A percentile compares a stretch with the other conserved stretches of the same genome.
Evolutionary conservation across 2,888 invertebrate genomes (phyloP).

Genomic region (Stenoptilia bipunctidactyla): DNA sequence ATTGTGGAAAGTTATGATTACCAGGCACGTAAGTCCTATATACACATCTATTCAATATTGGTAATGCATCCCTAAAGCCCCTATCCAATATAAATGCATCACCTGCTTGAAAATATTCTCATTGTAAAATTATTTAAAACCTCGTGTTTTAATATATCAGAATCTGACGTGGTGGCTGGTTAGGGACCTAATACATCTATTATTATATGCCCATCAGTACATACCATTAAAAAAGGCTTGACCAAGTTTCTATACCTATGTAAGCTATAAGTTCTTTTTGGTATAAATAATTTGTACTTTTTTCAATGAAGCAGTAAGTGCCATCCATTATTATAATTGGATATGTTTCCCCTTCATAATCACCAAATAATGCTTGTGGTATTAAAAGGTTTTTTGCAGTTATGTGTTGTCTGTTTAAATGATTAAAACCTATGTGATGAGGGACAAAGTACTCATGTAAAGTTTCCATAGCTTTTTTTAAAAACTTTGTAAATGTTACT

Average conservation of each 20-base stretch:
- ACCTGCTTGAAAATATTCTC: background rate
- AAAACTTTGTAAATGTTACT: background rate
- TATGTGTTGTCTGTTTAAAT: slow-evolving; percentile 8
- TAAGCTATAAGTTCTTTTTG: slow-evolving; percentile 14
- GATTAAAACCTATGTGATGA: background rate
- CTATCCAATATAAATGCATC: slow-evolving; percentile 2
- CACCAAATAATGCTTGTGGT: slow-evolving; percentile 8
- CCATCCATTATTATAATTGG: slow-evolving; percentile 8
- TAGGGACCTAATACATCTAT: slow-evolving; percentile 16
- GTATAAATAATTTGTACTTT: slow-evolving; percentile 11
- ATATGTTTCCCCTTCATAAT: slow-evolving; percentile 2
- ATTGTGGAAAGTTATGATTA: slow-evolving; percentile 6
- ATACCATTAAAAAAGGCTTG: slow-evolving; percentile 19
- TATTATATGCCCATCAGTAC: no score
- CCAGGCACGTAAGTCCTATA: slow-evolving; percentile 5
- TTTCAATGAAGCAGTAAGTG: slow-evolving; percentile 10
- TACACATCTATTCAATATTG: background rate
- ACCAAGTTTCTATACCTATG: slow-evolving; percentile 17
- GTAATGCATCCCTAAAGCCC: slow-evolving; percentile 2
- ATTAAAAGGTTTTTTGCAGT: slow-evolving; percentile 8
- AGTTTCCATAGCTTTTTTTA: background rate
- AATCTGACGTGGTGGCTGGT: slow-evolving; percentile 14
- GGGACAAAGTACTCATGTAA: background rate
- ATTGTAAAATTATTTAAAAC: background rate
- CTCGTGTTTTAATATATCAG: slow-evolving; percentile 11